Percentiles rank a stretch among this genome's conserved stretches.
These are phyloP conservation scores for Caenorhabditis plicata DNA, from an alignment of 2,888 invertebrate species.

Conservation along the genomic window DNA sequence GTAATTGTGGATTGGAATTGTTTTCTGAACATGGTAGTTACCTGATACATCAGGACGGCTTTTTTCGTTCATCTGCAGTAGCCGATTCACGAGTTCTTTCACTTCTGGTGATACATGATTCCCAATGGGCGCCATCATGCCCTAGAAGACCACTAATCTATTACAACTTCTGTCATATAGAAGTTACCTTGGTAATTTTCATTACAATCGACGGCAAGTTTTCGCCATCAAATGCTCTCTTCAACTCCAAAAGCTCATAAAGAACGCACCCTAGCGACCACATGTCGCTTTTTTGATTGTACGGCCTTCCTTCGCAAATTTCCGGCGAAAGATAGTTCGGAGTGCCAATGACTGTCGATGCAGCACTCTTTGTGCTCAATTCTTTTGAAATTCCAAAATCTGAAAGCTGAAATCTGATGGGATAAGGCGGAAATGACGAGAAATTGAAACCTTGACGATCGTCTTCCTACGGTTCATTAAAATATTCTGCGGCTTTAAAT, in stretches of 20 bases:
- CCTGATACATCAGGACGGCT: constrained; percentile 35
- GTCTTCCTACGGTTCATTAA: constrained; percentile 75
- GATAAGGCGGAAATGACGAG: too few species aligned
- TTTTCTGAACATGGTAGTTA: too few species aligned
- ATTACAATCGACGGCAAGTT: constrained; percentile 49
- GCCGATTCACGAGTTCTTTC: constrained; percentile 13
- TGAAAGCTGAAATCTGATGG: too few species aligned
- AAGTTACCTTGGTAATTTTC: constrained; percentile 49
- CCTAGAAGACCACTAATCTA: constrained; percentile 16
- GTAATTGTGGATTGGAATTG: too few species aligned
- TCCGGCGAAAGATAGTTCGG: constrained; percentile 85
- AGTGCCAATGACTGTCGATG: constrained; percentile 75
- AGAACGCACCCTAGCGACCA: constrained; percentile 85
- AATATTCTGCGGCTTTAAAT: constrained; percentile 83
- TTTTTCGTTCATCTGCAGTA: constrained; percentile 28
- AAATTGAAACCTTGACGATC: constrained; percentile 50
- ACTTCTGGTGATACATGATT: constrained; percentile 19
- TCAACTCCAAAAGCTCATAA: constrained; percentile 71
- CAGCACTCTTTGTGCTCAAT: constrained; percentile 69
- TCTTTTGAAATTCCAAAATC: constrained; percentile 54
- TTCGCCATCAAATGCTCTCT: constrained; percentile 47
- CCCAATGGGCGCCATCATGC: constrained; percentile 8
- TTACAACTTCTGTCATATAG: too few species aligned
- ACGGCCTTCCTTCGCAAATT: constrained; percentile 72
- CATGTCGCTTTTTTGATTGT: constrained; percentile 79